Evolutionary conservation across 2,113 vertebrate species (phyloP).

Genomic region (Pachyramphus minor): DNA sequence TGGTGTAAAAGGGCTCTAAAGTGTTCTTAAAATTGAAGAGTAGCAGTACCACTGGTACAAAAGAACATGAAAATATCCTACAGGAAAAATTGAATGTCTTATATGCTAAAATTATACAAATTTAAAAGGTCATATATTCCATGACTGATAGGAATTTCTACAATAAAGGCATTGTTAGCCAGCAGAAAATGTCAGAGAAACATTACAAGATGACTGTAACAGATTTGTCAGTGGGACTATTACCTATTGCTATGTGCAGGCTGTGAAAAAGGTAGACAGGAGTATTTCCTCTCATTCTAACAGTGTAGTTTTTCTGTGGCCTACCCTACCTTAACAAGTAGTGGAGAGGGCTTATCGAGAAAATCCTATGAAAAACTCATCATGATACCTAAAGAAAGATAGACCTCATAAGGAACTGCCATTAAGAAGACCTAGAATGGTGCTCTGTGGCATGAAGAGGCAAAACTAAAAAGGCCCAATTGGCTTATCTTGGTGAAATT

Average conservation of each 20-base stretch:
- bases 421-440: neutral
- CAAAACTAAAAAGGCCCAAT: neutral
- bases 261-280: neutral
- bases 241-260: neutral
- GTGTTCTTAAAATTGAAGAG: neutral
- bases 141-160: neutral
- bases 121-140: neutral
- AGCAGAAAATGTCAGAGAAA: slow-evolving; percentile 9
- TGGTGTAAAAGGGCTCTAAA: neutral
- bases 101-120: neutral
- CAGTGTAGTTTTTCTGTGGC: neutral
- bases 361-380: neutral
- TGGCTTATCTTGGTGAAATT: neutral
- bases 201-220: neutral
- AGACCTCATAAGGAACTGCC: neutral
- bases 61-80: neutral
- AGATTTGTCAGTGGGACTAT: neutral
- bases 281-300: neutral
- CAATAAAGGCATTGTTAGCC: neutral
- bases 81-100: neutral
- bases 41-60: neutral
- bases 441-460: accelerated
- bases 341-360: neutral
- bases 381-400: neutral
- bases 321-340: neutral